Evolutionary conservation across 2,797 vertebrate genomes (phyloP).

Genomic region (Hippoglossus hippoglossus): DNA sequence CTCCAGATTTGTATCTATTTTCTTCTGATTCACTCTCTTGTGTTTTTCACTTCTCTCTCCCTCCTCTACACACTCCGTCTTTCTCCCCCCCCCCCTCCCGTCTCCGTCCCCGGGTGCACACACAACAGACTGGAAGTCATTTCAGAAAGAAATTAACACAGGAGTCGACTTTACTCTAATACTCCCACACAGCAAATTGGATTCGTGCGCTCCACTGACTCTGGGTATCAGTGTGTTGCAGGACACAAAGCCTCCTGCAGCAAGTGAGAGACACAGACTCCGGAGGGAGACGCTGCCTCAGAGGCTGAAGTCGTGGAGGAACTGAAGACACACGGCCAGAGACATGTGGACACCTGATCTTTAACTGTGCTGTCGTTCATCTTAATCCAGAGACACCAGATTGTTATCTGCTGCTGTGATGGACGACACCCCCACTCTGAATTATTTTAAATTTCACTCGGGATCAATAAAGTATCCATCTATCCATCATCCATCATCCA

Average conservation of each 20-base stretch:
- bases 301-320: too few relatives aligned
- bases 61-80: too few relatives aligned
- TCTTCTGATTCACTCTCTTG: background rate
- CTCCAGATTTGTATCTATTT: background rate
- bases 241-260: slow-evolving; percentile 58
- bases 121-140: slow-evolving; percentile 66
- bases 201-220: slow-evolving; percentile 66
- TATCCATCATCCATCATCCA: too few relatives aligned
- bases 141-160: slow-evolving; percentile 72
- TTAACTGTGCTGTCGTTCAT: too few relatives aligned
- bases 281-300: background rate
- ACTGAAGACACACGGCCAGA: too few relatives aligned
- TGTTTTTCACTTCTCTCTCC: background rate
- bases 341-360: too few relatives aligned
- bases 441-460: too few relatives aligned
- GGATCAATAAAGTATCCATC: too few relatives aligned
- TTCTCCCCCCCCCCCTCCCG: background rate
- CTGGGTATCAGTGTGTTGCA: slow-evolving; percentile 66
- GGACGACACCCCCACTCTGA: too few relatives aligned
- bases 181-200: slow-evolving; percentile 75
- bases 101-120: slow-evolving; percentile 26
- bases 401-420: too few relatives aligned
- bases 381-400: too few relatives aligned
- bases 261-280: slow-evolving; percentile 38
- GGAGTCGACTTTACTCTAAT: slow-evolving; percentile 64